Conservation (phyloP, 2,113 vertebrate genomes). For the Columba janthina region DNA sequence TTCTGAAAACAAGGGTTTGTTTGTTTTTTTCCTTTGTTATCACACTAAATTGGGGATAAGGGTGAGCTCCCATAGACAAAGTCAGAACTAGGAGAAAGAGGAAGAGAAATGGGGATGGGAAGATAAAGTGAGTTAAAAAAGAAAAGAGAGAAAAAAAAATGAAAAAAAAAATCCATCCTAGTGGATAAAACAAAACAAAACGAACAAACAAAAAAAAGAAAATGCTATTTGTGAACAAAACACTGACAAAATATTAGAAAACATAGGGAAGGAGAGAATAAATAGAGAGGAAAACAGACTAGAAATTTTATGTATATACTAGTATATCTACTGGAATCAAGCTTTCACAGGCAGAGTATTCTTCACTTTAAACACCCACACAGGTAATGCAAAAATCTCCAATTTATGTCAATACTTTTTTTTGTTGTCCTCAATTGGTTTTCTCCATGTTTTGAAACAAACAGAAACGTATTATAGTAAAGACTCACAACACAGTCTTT, state of each 20-base stretch:
- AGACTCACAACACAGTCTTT: background rate
- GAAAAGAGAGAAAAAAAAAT: background rate
- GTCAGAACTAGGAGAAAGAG: background rate
- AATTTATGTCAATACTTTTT: background rate
- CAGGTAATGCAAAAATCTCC: background rate
- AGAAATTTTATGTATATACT: background rate
- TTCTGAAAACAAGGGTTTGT: background rate
- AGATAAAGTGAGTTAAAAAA: background rate
- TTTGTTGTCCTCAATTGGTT: background rate
- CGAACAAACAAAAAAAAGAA: background rate
- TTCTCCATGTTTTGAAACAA: constrained; percentile 6
- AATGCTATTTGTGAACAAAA: background rate
- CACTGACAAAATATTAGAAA: background rate
- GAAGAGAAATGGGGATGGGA: background rate
- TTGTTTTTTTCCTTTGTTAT: background rate
- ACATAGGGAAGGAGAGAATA: background rate
- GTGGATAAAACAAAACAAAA: background rate
- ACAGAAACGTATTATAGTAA: background rate
- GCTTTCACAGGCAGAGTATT: background rate
- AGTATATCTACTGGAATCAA: background rate
- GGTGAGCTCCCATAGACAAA: background rate
- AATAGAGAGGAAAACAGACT: background rate
- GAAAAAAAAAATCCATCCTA: background rate
- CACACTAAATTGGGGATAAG: background rate
- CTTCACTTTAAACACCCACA: background rate